These are phyloP conservation scores for Lamellibrachia columna DNA, from an alignment of 2,888 invertebrate genomes.

Conservation along the genomic window DNA sequence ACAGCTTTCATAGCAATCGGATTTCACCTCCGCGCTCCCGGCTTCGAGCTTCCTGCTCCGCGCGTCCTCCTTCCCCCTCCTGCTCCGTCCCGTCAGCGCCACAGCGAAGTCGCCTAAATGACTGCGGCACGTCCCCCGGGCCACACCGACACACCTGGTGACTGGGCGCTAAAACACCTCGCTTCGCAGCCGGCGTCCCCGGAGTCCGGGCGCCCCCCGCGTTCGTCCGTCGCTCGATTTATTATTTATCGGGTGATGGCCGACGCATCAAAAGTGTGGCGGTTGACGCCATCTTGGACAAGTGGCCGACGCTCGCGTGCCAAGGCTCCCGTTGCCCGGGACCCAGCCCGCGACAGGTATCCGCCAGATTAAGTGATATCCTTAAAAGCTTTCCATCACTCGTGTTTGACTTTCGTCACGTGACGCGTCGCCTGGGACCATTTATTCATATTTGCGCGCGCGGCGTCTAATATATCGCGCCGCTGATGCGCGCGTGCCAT, in stretches of 20 bases:
- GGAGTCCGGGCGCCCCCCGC: neutral
- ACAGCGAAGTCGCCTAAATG: neutral
- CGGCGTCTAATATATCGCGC: neutral
- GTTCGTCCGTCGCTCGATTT: neutral
- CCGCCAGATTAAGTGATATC: slow-evolving; percentile 12
- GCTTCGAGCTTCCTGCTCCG: neutral
- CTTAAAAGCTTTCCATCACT: slow-evolving; percentile 16
- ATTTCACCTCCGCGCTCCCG: neutral
- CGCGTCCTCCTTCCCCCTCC: neutral
- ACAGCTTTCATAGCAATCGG: neutral
- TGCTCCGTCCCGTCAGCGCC: neutral
- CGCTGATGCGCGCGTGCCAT: neutral
- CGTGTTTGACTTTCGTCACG: slow-evolving; percentile 16
- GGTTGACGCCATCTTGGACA: neutral
- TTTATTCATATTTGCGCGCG: slow-evolving; percentile 16
- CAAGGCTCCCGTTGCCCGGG: neutral
- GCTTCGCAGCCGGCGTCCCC: neutral
- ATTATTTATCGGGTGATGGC: neutral
- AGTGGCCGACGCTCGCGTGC: neutral
- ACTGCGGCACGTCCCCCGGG: neutral
- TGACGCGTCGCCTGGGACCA: neutral
- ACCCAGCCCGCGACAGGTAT: neutral
- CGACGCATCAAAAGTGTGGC: slow-evolving; percentile 10
- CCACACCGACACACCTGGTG: neutral
- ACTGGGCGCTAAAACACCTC: neutral